Conservation (phyloP, 2,888 invertebrate genomes). For the Leistus spinibarbis region DNA sequence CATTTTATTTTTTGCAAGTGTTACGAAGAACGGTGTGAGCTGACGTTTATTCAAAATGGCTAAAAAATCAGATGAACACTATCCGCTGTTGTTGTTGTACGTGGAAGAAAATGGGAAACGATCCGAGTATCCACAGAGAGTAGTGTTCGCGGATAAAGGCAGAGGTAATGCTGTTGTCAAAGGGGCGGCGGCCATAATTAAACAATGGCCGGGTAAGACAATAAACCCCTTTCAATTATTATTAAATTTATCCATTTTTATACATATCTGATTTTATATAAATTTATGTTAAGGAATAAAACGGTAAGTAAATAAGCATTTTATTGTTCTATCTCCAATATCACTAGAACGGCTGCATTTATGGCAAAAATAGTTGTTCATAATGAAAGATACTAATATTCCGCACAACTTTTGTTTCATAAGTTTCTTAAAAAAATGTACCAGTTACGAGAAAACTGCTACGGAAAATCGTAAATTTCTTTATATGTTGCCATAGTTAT, state of each 20-base stretch:
- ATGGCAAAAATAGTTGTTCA: too few relatives aligned
- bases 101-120: slow-evolving; percentile 49
- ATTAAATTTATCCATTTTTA: background rate
- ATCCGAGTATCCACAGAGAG: slow-evolving; percentile 46
- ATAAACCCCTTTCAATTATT: background rate
- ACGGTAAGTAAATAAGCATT: too few relatives aligned
- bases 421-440: too few relatives aligned
- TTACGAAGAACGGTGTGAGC: background rate
- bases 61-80: slow-evolving; percentile 50
- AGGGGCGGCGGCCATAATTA: slow-evolving; percentile 55
- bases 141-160: slow-evolving; percentile 50
- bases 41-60: background rate
- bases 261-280: background rate
- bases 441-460: too few relatives aligned
- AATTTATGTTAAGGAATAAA: background rate
- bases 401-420: too few relatives aligned
- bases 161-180: slow-evolving; percentile 49
- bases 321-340: too few relatives aligned
- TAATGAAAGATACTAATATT: too few relatives aligned
- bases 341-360: too few relatives aligned
- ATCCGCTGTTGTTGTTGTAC: slow-evolving; percentile 53
- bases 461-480: too few relatives aligned
- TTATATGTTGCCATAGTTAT: too few relatives aligned
- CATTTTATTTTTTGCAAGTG: background rate
- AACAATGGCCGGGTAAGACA: slow-evolving; percentile 56